phyloP scores from a whole-genome alignment of 1,140 invertebrate species.

The Thrips palmi region DNA sequence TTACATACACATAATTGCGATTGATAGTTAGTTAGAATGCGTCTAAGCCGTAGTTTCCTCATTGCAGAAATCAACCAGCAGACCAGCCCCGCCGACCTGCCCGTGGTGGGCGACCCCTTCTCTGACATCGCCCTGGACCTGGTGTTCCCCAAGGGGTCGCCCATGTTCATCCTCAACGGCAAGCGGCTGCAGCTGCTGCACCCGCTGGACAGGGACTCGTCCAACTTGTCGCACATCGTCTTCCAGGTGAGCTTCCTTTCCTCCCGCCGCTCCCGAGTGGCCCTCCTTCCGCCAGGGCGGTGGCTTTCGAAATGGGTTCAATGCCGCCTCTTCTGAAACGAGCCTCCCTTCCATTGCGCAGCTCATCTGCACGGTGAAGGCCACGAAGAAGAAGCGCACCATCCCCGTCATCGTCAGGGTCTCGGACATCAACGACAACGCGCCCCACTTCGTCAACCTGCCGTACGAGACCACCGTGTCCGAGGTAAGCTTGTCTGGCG shows the following conservation, averaged over 20 bases:
- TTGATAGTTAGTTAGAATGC: constrained; percentile 2
- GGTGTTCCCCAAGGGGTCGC: constrained; percentile 52
- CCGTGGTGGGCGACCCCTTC: constrained; percentile 61
- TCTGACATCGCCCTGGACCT: constrained; percentile 61
- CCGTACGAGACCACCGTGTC: constrained; percentile 67
- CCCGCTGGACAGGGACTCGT: constrained; percentile 67
- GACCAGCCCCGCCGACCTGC: constrained; percentile 56
- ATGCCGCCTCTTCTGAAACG: too few species aligned
- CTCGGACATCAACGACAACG: constrained; percentile 81
- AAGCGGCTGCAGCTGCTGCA: constrained; percentile 58
- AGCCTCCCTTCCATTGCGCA: constrained; percentile 34
- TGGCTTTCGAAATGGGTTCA: too few species aligned
- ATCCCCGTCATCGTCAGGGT: constrained; percentile 77
- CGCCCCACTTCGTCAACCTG: constrained; percentile 55
- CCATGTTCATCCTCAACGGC: constrained; percentile 61
- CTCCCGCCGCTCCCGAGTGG: background rate
- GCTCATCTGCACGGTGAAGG: constrained; percentile 58
- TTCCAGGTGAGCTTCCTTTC: constrained; percentile 46
- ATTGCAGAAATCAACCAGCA: constrained; percentile 60
- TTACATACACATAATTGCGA: too few species aligned
- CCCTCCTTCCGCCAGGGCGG: background rate
- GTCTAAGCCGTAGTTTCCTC: constrained; percentile 8
- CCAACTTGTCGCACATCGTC: constrained; percentile 69
- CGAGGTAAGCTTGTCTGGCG: constrained; percentile 49
- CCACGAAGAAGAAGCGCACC: constrained; percentile 47